Base-by-base conservation (phyloP, 2,888 invertebrate genomes). In the Lycaena phlaeas region DNA sequence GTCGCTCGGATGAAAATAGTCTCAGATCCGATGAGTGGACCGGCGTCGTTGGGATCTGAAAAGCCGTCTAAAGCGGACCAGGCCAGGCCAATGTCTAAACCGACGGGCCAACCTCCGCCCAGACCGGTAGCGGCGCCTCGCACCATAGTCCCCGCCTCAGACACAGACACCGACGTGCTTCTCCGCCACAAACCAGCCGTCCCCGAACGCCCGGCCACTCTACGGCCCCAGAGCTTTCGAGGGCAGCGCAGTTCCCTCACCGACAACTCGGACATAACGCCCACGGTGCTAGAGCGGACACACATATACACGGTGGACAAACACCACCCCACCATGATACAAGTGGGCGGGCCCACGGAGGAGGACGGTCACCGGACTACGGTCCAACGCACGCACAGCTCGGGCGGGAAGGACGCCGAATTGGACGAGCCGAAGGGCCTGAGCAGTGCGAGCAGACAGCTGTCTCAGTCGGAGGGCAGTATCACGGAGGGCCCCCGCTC, bases 161-260 rank as follows among this genome's bases (percentile, higher is more conserved):
- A 61, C 10, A 61, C 61, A 10, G 64, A 63, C 14, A 69, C 69
- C 15, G 71, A 68, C 31, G 87, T 89, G 30, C 86, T 85, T 59
- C 64, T 89, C 49, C 84, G 90, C 15, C 79, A 87, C 62, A 94
- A 94, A 70, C 94, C 94, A 4, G 91, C 91, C 38, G 88, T 94
- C 51, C 94, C 94, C 37, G 93, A 93, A 67, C 86, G 94, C 41
- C 94, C 94, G 36, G 89, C 90, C 27, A 88, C 89, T 31, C 76
- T 92, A 43, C 85, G 88, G 12, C 86, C 87, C 51, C 88, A 87
- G 41, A 85, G 78, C 63, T 87, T 84, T 63, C 72, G 86, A 45
- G 79, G 67, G 41, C 64, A 73, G 38, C 69, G 81, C 38, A 68
- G 64, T 48, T 74, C 76, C 28, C 53, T 49, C 48, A 56, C 54